Base-by-base conservation (phyloP, 2,888 invertebrate genomes). In the Cosmopolites sordidus region DNA sequence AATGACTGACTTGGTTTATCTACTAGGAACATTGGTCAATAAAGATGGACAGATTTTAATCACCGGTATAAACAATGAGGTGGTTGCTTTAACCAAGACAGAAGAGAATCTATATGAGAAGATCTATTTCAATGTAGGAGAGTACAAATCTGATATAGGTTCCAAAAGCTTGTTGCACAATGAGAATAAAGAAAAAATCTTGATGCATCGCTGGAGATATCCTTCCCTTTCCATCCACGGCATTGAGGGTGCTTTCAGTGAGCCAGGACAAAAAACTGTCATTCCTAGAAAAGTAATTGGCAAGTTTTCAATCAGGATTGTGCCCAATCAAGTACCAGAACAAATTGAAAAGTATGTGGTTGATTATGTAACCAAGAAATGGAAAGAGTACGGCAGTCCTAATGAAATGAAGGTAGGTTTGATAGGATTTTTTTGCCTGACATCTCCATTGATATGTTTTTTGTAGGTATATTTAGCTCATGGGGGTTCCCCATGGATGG, bases 181-280 rank as follows among this genome's bases (percentile, higher is more conserved):
- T 50, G 86, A 86, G 57, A 84, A 89, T 56, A 92, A 92, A 74
- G 85, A 83, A 43, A 80, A 90, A 66, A 76, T 95, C 12, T 74
- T 99, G 62, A 94, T 95, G 93, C 88, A 91, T 70, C 83, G 98
- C 37, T 99, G 98, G 98, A 82, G 98, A 48, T 89, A 84, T 70
- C 98, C 98, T 1, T 88, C 89, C 47, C 79, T 98, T 6, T 97
- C 97, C 0, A 77, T 98, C 43, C 98, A 99, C 43, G 97, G 96
- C 1, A 64, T 66, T 29, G 94, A 98, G 77, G 96, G 86, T 22
- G 97, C 97, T 4, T 96, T 96, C 69, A 87, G 87, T 71, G 96
- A 92, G 60, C 81, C 89, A 0, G 98, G 98, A 11, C 86, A 88
- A 15, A 98, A 98, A 73, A 98, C 98, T 48, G 96, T 98, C 0